These are phyloP conservation scores for Myrmecophaga tridactyla DNA, from an alignment of 2,113 vertebrate species.

Conservation along the genomic window DNA sequence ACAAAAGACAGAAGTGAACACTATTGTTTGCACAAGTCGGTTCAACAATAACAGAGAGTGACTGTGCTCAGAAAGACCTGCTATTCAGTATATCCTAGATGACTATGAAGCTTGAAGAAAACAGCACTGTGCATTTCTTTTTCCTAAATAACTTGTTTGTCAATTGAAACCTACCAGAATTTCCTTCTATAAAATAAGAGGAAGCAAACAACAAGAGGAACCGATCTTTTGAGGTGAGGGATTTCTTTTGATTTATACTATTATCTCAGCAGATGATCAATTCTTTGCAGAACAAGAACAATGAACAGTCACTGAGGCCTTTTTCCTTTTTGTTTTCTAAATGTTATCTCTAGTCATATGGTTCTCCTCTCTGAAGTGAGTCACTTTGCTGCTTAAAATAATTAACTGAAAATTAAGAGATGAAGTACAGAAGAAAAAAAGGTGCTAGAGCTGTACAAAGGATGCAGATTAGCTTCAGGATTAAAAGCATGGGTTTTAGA, in stretches of 20 bases:
- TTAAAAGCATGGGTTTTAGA: neutral
- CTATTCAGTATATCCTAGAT: neutral
- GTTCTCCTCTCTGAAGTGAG: constrained; percentile 38
- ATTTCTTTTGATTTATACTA: neutral
- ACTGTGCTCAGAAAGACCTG: neutral
- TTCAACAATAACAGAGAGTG: neutral
- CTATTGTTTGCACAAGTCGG: neutral
- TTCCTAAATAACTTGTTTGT: constrained; percentile 38
- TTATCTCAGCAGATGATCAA: constrained; percentile 42
- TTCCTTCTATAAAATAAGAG: constrained; percentile 10
- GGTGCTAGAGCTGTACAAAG: neutral
- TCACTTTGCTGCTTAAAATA: constrained; percentile 45
- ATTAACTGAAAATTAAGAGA: constrained; percentile 18
- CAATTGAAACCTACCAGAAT: constrained; percentile 35
- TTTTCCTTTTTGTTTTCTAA: neutral
- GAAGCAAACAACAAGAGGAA: neutral
- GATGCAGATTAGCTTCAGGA: neutral
- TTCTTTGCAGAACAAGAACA: constrained; percentile 30
- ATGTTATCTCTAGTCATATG: neutral
- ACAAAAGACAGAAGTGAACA: neutral
- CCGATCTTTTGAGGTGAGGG: neutral
- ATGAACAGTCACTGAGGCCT: neutral
- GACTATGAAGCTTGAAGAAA: constrained; percentile 22
- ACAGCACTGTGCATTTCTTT: neutral
- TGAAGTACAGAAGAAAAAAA: neutral